These are phyloP conservation scores for Ochotona princeps DNA, from an alignment of 2,113 vertebrate genomes.

Conservation along the genomic window DNA sequence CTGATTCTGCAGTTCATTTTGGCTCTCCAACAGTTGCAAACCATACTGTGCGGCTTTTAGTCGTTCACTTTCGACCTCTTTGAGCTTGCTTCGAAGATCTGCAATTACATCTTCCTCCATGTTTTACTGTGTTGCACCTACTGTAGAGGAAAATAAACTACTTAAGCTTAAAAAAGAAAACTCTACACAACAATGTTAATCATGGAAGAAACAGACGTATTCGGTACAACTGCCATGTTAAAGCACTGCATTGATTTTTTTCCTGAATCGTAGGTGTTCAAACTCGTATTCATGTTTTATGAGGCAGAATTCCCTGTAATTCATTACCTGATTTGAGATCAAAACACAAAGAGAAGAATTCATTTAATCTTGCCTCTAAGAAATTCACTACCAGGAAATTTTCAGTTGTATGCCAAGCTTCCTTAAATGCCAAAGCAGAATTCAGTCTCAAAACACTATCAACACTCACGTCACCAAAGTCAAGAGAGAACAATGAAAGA, in stretches of 20 bases:
- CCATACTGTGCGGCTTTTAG: slow-evolving; percentile 94
- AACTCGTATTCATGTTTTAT: slow-evolving; percentile 9
- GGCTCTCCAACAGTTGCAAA: slow-evolving; percentile 91
- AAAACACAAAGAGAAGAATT: not conserved
- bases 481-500: slow-evolving; percentile 31
- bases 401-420: not conserved
- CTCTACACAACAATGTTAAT: not conserved
- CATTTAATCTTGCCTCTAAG: slow-evolving; percentile 28
- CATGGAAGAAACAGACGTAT: not conserved
- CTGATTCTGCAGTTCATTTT: slow-evolving; percentile 91
- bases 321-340: slow-evolving; percentile 23
- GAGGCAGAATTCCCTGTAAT: not conserved
- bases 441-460: not conserved
- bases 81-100: slow-evolving; percentile 88
- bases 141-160: slow-evolving; percentile 57
- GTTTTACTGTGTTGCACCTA: slow-evolving; percentile 20
- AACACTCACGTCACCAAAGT: not conserved
- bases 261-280: slow-evolving; percentile 16
- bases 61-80: slow-evolving; percentile 90
- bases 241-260: slow-evolving; percentile 30
- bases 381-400: slow-evolving; percentile 15
- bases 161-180: slow-evolving; percentile 31
- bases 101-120: slow-evolving; percentile 86
- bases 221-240: not conserved
- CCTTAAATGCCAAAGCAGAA: not conserved